A percentile compares a stretch with the other conserved stretches of the same genome.
These are phyloP conservation scores for Pachliopta kotzebuea DNA, from an alignment of 2,888 invertebrate genomes.

Conservation along the genomic window DNA sequence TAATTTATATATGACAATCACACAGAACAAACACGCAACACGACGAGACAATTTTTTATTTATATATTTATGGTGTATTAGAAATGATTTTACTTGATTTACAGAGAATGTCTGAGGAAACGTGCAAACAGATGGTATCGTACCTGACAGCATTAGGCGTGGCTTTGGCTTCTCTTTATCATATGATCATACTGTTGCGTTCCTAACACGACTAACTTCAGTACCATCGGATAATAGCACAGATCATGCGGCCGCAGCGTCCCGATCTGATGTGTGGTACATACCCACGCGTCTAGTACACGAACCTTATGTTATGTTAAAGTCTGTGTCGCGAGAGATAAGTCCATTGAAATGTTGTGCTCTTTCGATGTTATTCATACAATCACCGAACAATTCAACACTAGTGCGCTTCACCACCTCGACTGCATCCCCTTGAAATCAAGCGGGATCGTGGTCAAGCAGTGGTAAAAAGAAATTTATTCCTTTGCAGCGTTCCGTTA, in stretches of 20 bases:
- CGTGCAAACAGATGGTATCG: slow-evolving; percentile 90
- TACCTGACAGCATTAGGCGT: slow-evolving; percentile 74
- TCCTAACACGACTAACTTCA: slow-evolving; percentile 75
- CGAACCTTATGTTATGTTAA: slow-evolving; percentile 65
- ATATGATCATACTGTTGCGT: slow-evolving; percentile 73
- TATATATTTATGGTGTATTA: slow-evolving; percentile 49
- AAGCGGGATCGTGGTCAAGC: too few species aligned
- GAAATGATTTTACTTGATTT: slow-evolving; percentile 81
- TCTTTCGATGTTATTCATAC: slow-evolving; percentile 67
- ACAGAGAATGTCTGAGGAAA: slow-evolving; percentile 91
- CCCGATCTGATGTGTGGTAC: slow-evolving; percentile 43
- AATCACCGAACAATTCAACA: slow-evolving; percentile 39
- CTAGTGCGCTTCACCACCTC: too few species aligned
- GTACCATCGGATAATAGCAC: slow-evolving; percentile 53
- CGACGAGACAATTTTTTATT: slow-evolving; percentile 32
- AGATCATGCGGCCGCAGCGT: slow-evolving; percentile 54
- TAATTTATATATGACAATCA: slow-evolving; percentile 16
- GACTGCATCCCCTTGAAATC: too few species aligned
- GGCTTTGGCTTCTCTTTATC: slow-evolving; percentile 77
- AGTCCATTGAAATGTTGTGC: slow-evolving; percentile 67
- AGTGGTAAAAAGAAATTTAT: slow-evolving; percentile 1
- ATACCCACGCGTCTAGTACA: slow-evolving; percentile 47
- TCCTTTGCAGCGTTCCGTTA: slow-evolving; percentile 8
- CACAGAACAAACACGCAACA: slow-evolving; percentile 30
- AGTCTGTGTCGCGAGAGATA: slow-evolving; percentile 68